A percentile compares a stretch with the other conserved stretches of the same genome.
Evolutionary conservation across 2,113 vertebrate genomes (phyloP).

Genomic region (Lichenostomus cassidix): DNA sequence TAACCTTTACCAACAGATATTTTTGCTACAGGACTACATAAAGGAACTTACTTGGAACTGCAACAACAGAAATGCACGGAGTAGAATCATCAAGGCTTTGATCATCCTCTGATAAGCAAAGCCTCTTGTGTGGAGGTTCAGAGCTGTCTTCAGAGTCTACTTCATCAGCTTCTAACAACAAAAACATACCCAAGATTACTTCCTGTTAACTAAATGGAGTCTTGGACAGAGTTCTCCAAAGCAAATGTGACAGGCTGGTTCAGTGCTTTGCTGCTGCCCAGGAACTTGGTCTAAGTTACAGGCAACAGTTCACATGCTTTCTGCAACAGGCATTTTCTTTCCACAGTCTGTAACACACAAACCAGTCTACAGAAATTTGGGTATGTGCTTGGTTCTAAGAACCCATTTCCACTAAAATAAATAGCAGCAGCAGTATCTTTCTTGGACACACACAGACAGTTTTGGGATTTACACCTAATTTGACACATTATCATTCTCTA

Average conservation of each 20-base stretch:
- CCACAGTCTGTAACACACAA: neutral
- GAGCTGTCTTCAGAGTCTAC: slow-evolving; percentile 84
- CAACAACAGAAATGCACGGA: slow-evolving; percentile 89
- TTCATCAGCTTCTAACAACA: slow-evolving; percentile 77
- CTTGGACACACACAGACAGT: neutral
- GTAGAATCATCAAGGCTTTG: slow-evolving; percentile 79
- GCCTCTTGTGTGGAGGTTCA: slow-evolving; percentile 88
- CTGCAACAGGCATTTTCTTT: neutral
- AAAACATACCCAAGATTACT: neutral
- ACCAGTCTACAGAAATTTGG: neutral
- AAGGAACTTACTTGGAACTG: slow-evolving; percentile 86
- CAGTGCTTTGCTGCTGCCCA: neutral
- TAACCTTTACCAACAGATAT: neutral
- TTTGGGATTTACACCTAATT: neutral
- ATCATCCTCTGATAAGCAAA: slow-evolving; percentile 87
- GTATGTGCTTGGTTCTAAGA: neutral
- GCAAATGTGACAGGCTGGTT: neutral
- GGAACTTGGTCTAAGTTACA: neutral
- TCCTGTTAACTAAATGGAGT: neutral
- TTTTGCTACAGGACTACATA: neutral
- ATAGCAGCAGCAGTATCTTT: neutral
- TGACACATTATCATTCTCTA: neutral
- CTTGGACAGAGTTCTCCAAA: neutral
- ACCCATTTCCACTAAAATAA: neutral
- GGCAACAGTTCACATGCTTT: neutral